phyloP scores from a whole-genome alignment of 2,888 invertebrate genomes.

The Lypha dubia region DNA sequence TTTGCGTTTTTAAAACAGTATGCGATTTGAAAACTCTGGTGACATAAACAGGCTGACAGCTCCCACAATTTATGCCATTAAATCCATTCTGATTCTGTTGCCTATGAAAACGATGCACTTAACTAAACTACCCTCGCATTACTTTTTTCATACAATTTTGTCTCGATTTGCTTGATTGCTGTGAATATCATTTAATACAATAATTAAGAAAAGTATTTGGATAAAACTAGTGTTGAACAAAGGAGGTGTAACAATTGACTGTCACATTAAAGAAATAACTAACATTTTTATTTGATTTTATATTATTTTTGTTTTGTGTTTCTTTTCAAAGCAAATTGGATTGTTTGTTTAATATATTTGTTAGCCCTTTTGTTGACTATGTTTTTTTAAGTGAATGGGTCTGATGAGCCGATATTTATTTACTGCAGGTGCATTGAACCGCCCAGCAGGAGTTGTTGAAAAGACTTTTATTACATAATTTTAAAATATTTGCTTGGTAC shows the following conservation, averaged over 20 bases:
- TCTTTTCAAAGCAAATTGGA: background rate
- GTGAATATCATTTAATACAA: background rate
- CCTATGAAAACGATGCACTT: no score
- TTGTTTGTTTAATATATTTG: slow-evolving; percentile 25
- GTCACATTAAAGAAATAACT: background rate
- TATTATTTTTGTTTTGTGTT: background rate
- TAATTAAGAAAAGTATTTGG: background rate
- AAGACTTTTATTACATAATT: background rate
- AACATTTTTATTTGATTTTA: background rate
- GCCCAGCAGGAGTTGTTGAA: slow-evolving; percentile 44
- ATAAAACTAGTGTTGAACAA: background rate
- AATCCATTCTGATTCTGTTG: no score
- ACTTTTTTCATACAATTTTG: background rate
- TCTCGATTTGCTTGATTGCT: background rate
- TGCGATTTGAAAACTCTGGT: no score
- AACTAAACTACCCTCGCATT: background rate
- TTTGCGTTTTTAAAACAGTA: no score
- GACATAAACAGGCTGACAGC: no score
- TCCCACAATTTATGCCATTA: no score
- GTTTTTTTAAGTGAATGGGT: background rate
- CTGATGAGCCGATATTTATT: background rate
- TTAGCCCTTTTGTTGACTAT: background rate
- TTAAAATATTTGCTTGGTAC: slow-evolving; percentile 3
- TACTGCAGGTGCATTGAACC: slow-evolving; percentile 15
- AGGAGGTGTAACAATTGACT: background rate